A percentile compares a stretch with the other conserved stretches of the same genome.
These are phyloP conservation scores for Spinus olivaceus DNA, from an alignment of 2,797 vertebrate genomes.

Conservation along the genomic window DNA sequence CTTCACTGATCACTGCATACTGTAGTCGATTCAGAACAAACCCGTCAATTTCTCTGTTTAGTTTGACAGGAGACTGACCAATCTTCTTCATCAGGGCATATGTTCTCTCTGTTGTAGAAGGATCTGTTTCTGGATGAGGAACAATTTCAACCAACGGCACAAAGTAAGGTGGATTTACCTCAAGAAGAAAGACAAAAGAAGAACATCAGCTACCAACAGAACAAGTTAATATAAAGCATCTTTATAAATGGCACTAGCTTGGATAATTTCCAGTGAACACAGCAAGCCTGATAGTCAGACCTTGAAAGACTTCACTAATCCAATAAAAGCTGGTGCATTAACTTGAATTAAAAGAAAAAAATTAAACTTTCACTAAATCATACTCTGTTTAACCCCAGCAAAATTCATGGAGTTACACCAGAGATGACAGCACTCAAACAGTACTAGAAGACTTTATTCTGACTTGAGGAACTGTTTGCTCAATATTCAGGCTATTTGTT, in stretches of 20 bases:
- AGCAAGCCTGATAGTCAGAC: neutral
- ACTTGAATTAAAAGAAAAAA: neutral
- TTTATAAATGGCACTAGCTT: neutral
- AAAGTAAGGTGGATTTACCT: slow-evolving; percentile 96
- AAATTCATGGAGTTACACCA: neutral
- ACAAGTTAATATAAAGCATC: neutral
- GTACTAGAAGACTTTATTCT: neutral
- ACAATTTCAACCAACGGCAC: slow-evolving; percentile 94
- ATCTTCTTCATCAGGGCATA: slow-evolving; percentile 87
- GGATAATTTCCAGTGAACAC: neutral
- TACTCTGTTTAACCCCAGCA: neutral
- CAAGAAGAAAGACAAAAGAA: slow-evolving; percentile 1
- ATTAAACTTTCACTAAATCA: neutral
- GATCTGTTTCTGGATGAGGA: slow-evolving; percentile 88
- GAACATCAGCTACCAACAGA: neutral
- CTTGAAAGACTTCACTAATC: neutral
- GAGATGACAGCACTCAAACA: neutral
- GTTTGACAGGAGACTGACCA: slow-evolving; percentile 87
- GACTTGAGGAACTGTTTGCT: neutral
- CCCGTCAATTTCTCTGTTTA: slow-evolving; percentile 89
- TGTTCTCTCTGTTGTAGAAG: slow-evolving; percentile 79
- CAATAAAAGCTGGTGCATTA: neutral
- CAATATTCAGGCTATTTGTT: neutral
- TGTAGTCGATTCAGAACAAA: slow-evolving; percentile 94
- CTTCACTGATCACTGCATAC: slow-evolving; percentile 90